phyloP scores from a whole-genome alignment of 2,113 vertebrate genomes.

The Alces alces region DNA sequence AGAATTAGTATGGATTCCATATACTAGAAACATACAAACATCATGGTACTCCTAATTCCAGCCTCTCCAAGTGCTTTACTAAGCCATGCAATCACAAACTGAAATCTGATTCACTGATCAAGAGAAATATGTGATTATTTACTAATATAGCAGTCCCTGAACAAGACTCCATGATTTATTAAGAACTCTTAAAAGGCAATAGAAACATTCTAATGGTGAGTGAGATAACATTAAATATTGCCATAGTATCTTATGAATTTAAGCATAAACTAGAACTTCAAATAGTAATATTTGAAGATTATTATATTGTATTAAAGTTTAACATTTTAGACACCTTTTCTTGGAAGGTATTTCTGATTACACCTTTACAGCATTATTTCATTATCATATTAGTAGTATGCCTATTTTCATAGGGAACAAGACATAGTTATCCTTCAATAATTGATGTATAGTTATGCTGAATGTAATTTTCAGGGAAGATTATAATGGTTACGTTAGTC shows the following conservation, averaged over 20 bases:
- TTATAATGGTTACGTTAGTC: not conserved
- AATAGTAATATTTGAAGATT: not conserved
- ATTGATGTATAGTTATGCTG: not conserved
- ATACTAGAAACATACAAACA: not conserved
- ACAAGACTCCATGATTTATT: not conserved
- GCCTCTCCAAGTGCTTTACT: not conserved
- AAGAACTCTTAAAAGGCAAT: not conserved
- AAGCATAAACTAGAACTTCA: not conserved
- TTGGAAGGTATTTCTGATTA: not conserved
- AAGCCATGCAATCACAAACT: not conserved
- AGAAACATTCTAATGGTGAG: not conserved
- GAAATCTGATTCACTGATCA: not conserved
- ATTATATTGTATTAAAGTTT: not conserved
- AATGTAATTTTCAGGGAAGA: not conserved
- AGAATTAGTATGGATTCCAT: not conserved
- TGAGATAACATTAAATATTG: not conserved
- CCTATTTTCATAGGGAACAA: slow-evolving; percentile 7
- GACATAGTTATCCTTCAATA: not conserved
- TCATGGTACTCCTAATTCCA: not conserved
- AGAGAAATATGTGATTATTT: not conserved
- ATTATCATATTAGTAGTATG: not conserved
- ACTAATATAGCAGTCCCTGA: not conserved
- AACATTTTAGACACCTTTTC: not conserved
- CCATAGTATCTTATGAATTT: not conserved
- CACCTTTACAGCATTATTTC: not conserved